Evolutionary conservation across 1,140 invertebrate genomes (phyloP), one percentile per base, ranked within the genome.

Genomic region (Plodia interpunctella): DNA sequence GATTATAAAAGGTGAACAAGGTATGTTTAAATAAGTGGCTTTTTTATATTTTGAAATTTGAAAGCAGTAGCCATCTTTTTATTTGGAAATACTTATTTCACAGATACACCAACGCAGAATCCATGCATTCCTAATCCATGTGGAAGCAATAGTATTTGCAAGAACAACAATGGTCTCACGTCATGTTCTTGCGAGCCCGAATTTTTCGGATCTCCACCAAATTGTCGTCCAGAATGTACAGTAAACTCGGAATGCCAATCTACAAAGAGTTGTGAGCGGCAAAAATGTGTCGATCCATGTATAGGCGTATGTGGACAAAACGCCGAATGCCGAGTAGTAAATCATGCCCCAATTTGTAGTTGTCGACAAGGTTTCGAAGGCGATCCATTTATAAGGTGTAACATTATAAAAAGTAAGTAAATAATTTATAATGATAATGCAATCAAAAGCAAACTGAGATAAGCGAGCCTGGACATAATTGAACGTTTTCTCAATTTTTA

Each of bases 171-270:
- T 59, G 91, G 90, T 8, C 78, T 91, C 70, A 90, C 89, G 5
- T 88, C 91, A 35, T 93, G 93, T 60, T 92, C 92, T 20, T 95
- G 94, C 76, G 87, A 92, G 32, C 88, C 88, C 20, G 90, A 88
- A 52, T 94, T 93, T 66, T 87, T 92, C 52, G 94, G 94, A 13
- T 83, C 90, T 59, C 93, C 92, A 38, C 92, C 93, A 5, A 91
- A 89, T 57, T 94, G 93, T 65, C 89, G 92, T 81, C 95, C 95
- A 8, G 96, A 97, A 83, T 98, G 97, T 84, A 91, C 91, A 19
- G 91, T 93, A 53, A 96, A 97, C 78, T 91, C 90, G 0, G 96
- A 98, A 50, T 98, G 97, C 81, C 91, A 94, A 11, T 94, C 94
- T 53, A 93, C 96, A 63, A 96, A 96, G 78, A 94, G 96, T 51